Conservation (phyloP, 2,113 vertebrate genomes). For the Catharus bicknelli region DNA sequence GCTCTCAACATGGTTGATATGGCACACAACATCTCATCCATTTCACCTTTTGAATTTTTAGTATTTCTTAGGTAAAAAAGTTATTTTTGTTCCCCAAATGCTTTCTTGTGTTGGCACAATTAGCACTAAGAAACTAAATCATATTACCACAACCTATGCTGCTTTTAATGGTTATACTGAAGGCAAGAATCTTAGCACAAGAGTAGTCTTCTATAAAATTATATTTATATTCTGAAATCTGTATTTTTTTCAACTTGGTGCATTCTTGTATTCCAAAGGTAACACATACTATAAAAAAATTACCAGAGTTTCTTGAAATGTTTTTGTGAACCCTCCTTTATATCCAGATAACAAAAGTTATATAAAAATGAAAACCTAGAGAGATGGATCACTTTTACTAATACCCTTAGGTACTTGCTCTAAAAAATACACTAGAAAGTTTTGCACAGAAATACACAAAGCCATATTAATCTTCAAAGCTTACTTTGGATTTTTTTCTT, state of each 20-base stretch:
- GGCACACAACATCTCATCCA: neutral
- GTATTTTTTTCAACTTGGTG: neutral
- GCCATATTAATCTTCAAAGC: neutral
- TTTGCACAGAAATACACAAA: neutral
- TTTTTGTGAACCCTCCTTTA: neutral
- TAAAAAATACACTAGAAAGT: neutral
- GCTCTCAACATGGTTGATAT: accelerated
- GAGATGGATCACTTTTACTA: neutral
- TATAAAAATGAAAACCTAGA: neutral
- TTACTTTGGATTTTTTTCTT: neutral
- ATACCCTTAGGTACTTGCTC: neutral
- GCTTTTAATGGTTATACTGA: neutral
- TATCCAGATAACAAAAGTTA: neutral
- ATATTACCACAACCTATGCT: neutral
- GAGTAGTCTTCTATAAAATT: neutral
- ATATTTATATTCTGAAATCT: neutral
- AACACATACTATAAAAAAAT: neutral
- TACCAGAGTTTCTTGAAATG: neutral
- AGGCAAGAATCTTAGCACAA: neutral
- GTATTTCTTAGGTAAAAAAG: neutral
- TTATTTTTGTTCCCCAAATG: neutral
- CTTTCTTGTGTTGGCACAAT: neutral
- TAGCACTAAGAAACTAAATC: neutral
- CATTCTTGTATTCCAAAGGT: neutral
- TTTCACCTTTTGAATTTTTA: neutral